These are phyloP conservation scores for Dromius quadrimaculatus DNA, from an alignment of 2,888 invertebrate genomes.

Conservation along the genomic window DNA sequence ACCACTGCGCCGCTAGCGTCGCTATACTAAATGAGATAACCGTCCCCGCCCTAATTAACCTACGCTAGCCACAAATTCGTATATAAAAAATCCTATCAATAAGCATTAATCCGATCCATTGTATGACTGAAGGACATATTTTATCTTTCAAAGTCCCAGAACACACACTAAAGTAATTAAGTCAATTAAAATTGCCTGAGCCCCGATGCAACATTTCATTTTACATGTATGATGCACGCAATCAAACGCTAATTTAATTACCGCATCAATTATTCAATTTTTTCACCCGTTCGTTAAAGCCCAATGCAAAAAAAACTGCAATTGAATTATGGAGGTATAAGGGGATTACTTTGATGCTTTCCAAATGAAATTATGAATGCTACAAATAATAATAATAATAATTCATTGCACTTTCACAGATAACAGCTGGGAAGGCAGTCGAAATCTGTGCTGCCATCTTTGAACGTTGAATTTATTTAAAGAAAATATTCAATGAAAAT, in stretches of 20 bases:
- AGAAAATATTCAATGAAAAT: too few species aligned
- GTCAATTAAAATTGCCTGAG: constrained; percentile 5
- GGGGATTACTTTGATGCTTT: background rate
- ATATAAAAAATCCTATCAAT: too few species aligned
- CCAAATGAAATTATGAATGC: background rate
- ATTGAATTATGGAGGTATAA: background rate
- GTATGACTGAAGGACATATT: background rate
- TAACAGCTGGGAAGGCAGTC: too few species aligned
- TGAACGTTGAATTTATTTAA: too few species aligned
- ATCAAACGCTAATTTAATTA: constrained; percentile 23
- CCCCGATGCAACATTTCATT: constrained; percentile 10
- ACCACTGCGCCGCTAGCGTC: background rate
- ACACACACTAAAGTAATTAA: constrained; percentile 10
- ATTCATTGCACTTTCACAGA: too few species aligned
- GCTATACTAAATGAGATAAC: constrained; percentile 10
- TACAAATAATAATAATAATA: too few species aligned
- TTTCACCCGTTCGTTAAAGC: background rate
- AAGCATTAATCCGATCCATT: too few species aligned
- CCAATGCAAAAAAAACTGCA: background rate
- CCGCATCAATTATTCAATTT: constrained; percentile 24
- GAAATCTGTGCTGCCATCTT: too few species aligned
- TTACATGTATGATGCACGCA: constrained; percentile 12
- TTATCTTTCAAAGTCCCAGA: background rate
- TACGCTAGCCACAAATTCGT: background rate
- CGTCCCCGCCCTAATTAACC: constrained; percentile 12